Percentiles rank a stretch among this genome's conserved stretches.
Conservation (phyloP, 2,113 vertebrate genomes). For the Clinocottus analis region DNA sequence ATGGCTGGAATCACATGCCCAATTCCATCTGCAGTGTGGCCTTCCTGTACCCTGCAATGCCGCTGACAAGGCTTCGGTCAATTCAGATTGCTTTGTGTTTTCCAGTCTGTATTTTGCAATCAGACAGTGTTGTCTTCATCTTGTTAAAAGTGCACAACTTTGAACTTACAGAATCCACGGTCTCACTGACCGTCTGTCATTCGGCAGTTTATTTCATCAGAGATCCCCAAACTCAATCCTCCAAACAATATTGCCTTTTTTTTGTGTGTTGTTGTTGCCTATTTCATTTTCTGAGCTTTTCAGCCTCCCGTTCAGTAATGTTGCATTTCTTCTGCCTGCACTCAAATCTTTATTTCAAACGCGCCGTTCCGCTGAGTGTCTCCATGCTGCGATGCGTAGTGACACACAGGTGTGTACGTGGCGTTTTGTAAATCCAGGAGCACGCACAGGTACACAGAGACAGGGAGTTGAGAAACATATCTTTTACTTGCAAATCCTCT, state of each 20-base stretch:
- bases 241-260: conserved; percentile 26
- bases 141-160: conserved; percentile 29
- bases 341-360: conserved; percentile 23
- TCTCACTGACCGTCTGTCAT: conserved; percentile 44
- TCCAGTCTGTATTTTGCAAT: conserved; percentile 2
- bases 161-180: conserved; percentile 4
- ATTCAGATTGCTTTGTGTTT: conserved; percentile 1
- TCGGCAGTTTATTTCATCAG: conserved; percentile 21
- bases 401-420: conserved; percentile 46
- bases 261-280: conserved; percentile 7
- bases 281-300: conserved; percentile 29
- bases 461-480: background rate
- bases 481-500: conserved; percentile 15
- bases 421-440: conserved; percentile 25
- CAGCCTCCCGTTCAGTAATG: conserved; percentile 9
- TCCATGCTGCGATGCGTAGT: conserved; percentile 56
- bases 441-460: conserved; percentile 14
- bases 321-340: conserved; percentile 11
- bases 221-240: conserved; percentile 17
- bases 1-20: background rate
- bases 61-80: conserved; percentile 16
- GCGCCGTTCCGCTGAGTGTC: conserved; percentile 34
- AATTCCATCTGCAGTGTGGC: background rate
- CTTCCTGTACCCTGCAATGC: background rate
- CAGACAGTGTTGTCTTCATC: conserved; percentile 6